Conservation (phyloP, 2,797 vertebrate species). For the Neopelma chrysocephalum region DNA sequence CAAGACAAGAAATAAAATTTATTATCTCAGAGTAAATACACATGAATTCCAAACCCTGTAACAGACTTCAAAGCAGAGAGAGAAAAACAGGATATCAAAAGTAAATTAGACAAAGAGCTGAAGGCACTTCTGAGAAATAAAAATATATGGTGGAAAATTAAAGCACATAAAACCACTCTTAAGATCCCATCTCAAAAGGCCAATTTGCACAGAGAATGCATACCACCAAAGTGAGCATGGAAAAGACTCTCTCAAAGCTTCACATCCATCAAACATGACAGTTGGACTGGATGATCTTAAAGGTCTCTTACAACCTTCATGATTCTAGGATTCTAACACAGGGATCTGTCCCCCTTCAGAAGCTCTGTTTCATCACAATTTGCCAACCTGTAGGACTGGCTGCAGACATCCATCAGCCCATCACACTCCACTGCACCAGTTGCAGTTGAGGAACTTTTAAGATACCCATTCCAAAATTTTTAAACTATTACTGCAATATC, state of each 20-base stretch:
- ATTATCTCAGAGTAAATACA: slow-evolving; percentile 5
- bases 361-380: background rate
- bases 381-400: too few species aligned
- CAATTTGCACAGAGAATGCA: background rate
- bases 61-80: background rate
- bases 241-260: background rate
- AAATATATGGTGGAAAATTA: slow-evolving; percentile 15
- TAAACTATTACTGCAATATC: background rate
- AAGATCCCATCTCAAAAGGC: background rate
- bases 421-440: background rate
- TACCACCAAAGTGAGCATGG: background rate
- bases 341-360: background rate
- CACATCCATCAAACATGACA: background rate
- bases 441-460: background rate
- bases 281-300: background rate
- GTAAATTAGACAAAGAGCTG: background rate
- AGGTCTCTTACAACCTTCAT: background rate
- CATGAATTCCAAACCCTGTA: background rate
- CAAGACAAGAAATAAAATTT: slow-evolving; percentile 18
- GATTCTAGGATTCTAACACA: fast-evolving
- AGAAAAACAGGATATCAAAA: background rate
- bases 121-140: slow-evolving; percentile 22
- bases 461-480: background rate
- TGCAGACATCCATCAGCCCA: background rate
- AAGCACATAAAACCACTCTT: background rate